Base-by-base conservation (phyloP, 2,797 vertebrate genomes). In the Sphenopsis melanotis region DNA sequence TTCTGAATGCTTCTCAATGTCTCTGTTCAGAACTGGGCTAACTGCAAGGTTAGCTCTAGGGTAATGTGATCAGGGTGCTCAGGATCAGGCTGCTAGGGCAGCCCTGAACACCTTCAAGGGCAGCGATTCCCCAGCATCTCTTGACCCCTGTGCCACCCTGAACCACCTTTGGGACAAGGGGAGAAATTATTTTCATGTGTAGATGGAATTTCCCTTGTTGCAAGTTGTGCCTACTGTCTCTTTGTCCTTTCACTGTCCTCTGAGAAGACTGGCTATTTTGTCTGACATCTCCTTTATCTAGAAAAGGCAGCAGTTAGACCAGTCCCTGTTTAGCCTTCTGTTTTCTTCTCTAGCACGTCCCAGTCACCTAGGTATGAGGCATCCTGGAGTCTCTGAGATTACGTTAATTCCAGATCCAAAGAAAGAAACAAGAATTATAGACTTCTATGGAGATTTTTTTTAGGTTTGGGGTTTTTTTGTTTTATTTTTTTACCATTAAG, bases 391-490 rank as follows among this genome's bases (percentile, higher is more conserved):
- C 24, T 64, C 49, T 53, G n/a, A 83, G 34, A 65, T 29, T 11
- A 4, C n/a, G 11, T 41, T 29, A n/a, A 37, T 88, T 65, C 26
- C 30, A 74, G 23, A 6, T 60, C 52, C 5, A 47, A 32, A 61
- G 56, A 77, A 83, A 65, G 46, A 65, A 88, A 56, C 10, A 74
- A 36, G 37, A 85, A 68, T 19, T 32, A 7, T 14, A 49, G 34
- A 47, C 10, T 76, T n/a, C 34, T n/a, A 36, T 6, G 20, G 24
- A 41, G 7, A 13, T 41, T 11, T 52, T 55, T 52, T 52, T 11
- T 18, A 24, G 2, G 14, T 15, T 44, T 4, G 5, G 15, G 4
- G 6, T 1, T 4, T 37, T n/a, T 23, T 50, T 56, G 1, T 12
- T 11, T 32, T 23, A 1, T 4, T 36, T 5, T 11, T 72, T 79